phyloP scores from a whole-genome alignment of 2,797 vertebrate genomes.

The Cyprinella venusta region DNA sequence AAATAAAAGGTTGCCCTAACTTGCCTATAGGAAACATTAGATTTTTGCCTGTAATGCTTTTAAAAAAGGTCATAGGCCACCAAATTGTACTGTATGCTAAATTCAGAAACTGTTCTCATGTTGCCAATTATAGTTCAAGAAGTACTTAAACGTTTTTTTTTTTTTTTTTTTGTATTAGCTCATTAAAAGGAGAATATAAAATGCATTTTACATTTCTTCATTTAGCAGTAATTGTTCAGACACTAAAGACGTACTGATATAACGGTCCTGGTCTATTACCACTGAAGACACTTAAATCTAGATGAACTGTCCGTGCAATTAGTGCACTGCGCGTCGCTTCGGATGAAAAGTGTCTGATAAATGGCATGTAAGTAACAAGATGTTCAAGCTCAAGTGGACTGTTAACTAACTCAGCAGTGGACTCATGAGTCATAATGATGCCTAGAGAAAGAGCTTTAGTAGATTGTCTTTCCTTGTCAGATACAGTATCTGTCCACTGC shows the following conservation, averaged over 20 bases:
- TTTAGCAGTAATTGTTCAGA: conserved; percentile 4
- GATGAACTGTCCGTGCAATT: conserved; percentile 20
- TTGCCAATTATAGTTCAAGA: background rate
- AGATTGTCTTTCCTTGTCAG: conserved; percentile 22
- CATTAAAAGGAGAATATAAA: background rate
- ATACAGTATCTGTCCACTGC: background rate
- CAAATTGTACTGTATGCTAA: background rate
- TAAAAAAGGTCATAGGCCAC: background rate
- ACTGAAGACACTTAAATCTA: conserved; percentile 15
- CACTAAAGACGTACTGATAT: conserved; percentile 15
- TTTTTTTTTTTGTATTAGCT: background rate
- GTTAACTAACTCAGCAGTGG: conserved; percentile 31
- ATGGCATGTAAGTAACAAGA: conserved; percentile 31
- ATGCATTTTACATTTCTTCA: background rate
- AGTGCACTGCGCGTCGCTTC: background rate
- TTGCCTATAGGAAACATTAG: background rate
- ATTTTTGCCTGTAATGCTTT: background rate
- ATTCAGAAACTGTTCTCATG: background rate
- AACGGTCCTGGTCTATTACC: background rate
- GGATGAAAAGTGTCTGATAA: conserved; percentile 32
- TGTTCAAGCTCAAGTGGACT: conserved; percentile 33
- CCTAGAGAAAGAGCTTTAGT: conserved; percentile 17
- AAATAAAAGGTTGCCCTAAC: background rate
- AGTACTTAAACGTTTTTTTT: background rate
- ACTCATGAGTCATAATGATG: conserved; percentile 35